These are phyloP conservation scores for Drosophila percnosoma DNA, from an alignment of 2,888 invertebrate genomes.

Conservation along the genomic window DNA sequence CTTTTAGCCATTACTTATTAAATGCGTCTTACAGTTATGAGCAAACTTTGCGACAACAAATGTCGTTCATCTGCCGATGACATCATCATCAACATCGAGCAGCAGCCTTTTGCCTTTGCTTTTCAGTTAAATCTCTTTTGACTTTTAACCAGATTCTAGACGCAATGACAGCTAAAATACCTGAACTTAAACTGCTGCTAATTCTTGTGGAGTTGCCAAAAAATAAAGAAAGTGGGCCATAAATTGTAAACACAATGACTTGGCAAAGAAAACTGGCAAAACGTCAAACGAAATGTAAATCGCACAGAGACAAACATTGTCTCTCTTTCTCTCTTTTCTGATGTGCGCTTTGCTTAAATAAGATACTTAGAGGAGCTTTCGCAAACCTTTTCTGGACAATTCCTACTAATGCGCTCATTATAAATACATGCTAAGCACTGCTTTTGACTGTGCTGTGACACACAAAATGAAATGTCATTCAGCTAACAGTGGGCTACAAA, in stretches of 20 bases:
- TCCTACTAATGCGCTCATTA: slow-evolving; percentile 66
- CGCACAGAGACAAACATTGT: not conserved
- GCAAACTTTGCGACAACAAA: slow-evolving; percentile 58
- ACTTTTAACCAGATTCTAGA: slow-evolving; percentile 8
- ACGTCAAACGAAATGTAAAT: not conserved
- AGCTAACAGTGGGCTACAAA: slow-evolving; percentile 21
- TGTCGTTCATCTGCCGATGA: slow-evolving; percentile 65
- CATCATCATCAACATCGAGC: slow-evolving; percentile 36
- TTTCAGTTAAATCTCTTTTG: not conserved
- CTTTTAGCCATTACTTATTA: slow-evolving; percentile 48
- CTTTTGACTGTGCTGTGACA: slow-evolving; percentile 12
- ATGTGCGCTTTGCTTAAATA: slow-evolving; percentile 26
- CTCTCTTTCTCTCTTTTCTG: not conserved
- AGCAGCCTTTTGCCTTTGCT: not conserved
- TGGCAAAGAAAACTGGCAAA: slow-evolving; percentile 10
- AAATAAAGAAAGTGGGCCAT: slow-evolving; percentile 20
- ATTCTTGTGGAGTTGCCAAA: slow-evolving; percentile 13
- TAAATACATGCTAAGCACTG: slow-evolving; percentile 63
- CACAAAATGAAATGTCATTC: slow-evolving; percentile 54
- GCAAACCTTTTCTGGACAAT: slow-evolving; percentile 50
- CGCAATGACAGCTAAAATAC: slow-evolving; percentile 27
- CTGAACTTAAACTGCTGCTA: slow-evolving; percentile 9
- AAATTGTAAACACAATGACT: slow-evolving; percentile 42
- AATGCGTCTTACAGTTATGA: slow-evolving; percentile 64
- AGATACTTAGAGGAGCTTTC: slow-evolving; percentile 36